A percentile compares a stretch with the other conserved stretches of the same genome.
These are phyloP conservation scores for Monodelphis domestica DNA, from an alignment of 2,797 vertebrate species.

Conservation along the genomic window DNA sequence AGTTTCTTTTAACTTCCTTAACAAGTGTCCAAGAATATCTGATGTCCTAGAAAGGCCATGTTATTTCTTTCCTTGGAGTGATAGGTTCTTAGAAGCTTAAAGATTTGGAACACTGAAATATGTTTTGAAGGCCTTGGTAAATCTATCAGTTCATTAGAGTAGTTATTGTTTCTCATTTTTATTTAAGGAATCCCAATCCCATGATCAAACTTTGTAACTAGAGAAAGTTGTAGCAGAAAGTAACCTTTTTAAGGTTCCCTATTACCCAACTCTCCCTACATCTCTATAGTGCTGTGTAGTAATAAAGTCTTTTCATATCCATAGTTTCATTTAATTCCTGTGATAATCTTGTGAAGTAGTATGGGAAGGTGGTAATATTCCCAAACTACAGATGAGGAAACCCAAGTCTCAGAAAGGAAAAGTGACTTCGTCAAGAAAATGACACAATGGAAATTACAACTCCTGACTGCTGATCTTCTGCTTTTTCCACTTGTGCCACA, in stretches of 20 bases:
- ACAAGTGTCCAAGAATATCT: neutral
- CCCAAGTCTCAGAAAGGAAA: neutral
- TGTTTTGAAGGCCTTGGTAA: constrained; percentile 62
- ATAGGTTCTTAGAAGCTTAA: constrained; percentile 18
- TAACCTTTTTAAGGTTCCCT: neutral
- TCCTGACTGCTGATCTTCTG: constrained; percentile 32
- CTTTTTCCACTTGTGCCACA: neutral
- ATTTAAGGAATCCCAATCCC: neutral
- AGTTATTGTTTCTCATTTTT: neutral
- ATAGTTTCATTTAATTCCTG: constrained; percentile 27
- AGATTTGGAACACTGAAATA: constrained; percentile 39
- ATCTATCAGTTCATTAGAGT: constrained; percentile 5
- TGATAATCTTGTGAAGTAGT: neutral
- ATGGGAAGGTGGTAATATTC: neutral
- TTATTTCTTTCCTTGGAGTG: fast-evolving
- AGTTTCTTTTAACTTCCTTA: constrained; percentile 5
- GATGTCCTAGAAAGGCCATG: constrained; percentile 5
- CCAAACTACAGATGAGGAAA: constrained; percentile 19
- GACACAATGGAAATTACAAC: constrained; percentile 22
- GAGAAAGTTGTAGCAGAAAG: neutral
- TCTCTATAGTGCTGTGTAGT: neutral
- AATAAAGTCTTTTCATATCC: constrained; percentile 9
- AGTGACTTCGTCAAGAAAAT: constrained; percentile 13
- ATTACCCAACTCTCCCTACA: neutral
- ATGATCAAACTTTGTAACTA: constrained; percentile 27